Conservation (phyloP, 2,888 invertebrate genomes). For the Callinectes sapidus region DNA sequence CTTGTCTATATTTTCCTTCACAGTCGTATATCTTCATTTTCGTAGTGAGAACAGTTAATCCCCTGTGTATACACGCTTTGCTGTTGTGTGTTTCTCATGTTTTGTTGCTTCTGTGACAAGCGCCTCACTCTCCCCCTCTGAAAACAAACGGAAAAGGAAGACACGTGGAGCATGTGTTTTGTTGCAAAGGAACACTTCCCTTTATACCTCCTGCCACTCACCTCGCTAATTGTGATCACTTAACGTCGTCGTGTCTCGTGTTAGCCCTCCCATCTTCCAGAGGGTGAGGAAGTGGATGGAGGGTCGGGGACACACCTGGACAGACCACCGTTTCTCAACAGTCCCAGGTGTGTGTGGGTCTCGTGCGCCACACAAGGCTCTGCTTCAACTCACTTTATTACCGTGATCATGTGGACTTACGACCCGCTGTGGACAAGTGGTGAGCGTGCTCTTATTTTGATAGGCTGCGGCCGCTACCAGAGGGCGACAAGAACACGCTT, state of each 20-base stretch:
- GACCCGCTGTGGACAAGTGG: background rate
- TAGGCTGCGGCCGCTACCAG: background rate
- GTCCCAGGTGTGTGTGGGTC: slow-evolving; percentile 10
- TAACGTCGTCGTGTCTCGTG: background rate
- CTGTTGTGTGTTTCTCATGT: background rate
- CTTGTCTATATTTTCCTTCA: background rate
- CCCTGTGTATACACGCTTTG: background rate
- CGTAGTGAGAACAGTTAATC: background rate
- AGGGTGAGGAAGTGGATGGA: background rate
- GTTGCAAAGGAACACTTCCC: background rate
- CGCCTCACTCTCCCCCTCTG: background rate
- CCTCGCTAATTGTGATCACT: background rate
- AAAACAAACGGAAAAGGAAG: background rate
- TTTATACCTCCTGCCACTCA: background rate
- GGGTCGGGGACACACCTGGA: background rate
- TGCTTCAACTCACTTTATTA: slow-evolving; percentile 14
- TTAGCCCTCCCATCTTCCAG: background rate
- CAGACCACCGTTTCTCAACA: background rate
- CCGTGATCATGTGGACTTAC: slow-evolving; percentile 14
- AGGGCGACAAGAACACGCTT: background rate
- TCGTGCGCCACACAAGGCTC: background rate
- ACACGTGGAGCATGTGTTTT: background rate
- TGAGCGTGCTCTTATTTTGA: background rate
- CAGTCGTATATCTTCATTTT: background rate
- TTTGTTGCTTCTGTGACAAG: background rate